Evolutionary conservation across 1,140 invertebrate species (phyloP).

Genomic region (Drosophila parvula): DNA sequence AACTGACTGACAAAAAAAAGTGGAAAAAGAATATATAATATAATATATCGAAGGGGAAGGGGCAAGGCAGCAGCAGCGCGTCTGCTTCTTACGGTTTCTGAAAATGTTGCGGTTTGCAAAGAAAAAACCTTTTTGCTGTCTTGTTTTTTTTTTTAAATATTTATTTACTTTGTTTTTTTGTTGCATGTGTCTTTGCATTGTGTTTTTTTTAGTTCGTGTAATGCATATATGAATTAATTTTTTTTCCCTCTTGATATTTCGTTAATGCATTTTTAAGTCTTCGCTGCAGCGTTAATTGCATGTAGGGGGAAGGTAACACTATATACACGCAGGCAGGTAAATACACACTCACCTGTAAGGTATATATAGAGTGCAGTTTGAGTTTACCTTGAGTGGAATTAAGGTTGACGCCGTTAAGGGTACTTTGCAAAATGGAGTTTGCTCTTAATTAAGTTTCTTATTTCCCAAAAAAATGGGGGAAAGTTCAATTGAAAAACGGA

Average conservation of each 20-base stretch:
- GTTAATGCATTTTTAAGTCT: constrained; percentile 78
- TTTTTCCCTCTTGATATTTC: constrained; percentile 47
- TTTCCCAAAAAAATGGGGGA: no score
- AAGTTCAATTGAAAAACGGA: no score
- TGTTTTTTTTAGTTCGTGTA: constrained; percentile 60
- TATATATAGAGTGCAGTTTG: constrained; percentile 6
- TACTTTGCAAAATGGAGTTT: constrained; percentile 31
- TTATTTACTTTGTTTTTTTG: not conserved
- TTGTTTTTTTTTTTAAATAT: constrained; percentile 4
- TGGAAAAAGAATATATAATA: not conserved
- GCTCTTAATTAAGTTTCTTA: no score
- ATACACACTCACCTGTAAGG: not conserved
- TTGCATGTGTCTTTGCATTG: constrained; percentile 19
- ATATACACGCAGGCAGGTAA: constrained; percentile 19
- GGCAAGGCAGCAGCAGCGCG: constrained; percentile 12
- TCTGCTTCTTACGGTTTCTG: constrained; percentile 72
- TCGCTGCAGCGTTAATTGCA: constrained; percentile 48
- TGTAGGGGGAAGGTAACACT: constrained; percentile 20
- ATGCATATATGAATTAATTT: constrained; percentile 73
- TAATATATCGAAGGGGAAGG: not conserved
- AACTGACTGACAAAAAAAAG: constrained; percentile 6
- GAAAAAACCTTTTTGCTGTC: constrained; percentile 63
- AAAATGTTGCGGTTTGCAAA: constrained; percentile 80
- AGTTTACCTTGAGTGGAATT: constrained; percentile 40
- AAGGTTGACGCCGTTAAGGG: not conserved